Evolutionary conservation across 2,888 invertebrate genomes (phyloP).

Genomic region (Drosophila infuscata): DNA sequence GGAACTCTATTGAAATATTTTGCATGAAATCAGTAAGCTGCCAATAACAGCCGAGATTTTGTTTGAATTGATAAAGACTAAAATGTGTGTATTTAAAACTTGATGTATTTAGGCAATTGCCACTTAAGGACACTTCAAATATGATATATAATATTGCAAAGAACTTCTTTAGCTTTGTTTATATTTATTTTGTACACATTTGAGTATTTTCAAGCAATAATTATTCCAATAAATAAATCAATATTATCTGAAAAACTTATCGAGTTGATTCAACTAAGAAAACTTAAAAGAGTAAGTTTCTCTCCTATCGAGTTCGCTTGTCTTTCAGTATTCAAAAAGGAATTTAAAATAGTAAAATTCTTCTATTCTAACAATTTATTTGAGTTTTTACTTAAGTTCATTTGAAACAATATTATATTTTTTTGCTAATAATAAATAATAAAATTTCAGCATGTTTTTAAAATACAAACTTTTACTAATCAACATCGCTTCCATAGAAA

Average conservation of each 20-base stretch:
- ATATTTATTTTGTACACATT: background rate
- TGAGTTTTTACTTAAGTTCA: background rate
- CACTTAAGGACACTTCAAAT: slow-evolving; percentile 4
- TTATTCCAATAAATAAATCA: background rate
- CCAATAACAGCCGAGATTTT: background rate
- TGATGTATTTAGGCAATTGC: background rate
- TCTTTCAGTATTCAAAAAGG: background rate
- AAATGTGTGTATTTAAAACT: slow-evolving; percentile 11
- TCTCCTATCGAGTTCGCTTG: background rate
- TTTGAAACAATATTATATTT: too few species aligned
- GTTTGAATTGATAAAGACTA: background rate
- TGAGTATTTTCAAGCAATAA: too few species aligned
- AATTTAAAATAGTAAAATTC: background rate
- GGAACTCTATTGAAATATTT: slow-evolving; percentile 1
- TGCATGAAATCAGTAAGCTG: slow-evolving; percentile 6
- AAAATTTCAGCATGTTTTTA: background rate
- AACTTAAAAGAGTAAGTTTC: background rate
- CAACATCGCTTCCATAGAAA: background rate
- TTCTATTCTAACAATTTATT: too few species aligned
- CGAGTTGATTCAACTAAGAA: background rate
- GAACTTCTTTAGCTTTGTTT: background rate
- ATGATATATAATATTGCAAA: background rate
- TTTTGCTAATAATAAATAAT: too few species aligned
- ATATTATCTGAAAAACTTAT: background rate
- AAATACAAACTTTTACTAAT: background rate